phyloP scores from a whole-genome alignment of 2,797 vertebrate genomes.

The Dallia pectoralis region DNA sequence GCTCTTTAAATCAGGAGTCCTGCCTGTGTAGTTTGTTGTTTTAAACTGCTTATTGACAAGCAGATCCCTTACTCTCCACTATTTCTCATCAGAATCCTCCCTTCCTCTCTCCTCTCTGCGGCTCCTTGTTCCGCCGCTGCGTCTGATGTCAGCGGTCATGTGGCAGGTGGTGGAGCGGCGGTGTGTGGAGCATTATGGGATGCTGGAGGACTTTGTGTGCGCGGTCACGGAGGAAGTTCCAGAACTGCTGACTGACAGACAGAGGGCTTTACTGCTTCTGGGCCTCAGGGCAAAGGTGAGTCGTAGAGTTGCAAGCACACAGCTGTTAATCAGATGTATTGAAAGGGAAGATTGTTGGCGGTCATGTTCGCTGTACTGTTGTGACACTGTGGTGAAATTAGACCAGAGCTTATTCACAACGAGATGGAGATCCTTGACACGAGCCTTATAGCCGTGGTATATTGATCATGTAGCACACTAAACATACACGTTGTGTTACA shows the following conservation, averaged over 20 bases:
- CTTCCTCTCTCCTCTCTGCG: slow-evolving; percentile 52
- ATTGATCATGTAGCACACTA: no score
- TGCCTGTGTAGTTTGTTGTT: background rate
- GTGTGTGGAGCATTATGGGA: slow-evolving; percentile 53
- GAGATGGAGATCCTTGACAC: no score
- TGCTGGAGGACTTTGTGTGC: slow-evolving; percentile 62
- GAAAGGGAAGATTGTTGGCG: background rate
- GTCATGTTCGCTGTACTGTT: no score
- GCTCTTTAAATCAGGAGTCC: background rate
- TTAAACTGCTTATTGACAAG: background rate
- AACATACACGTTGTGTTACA: background rate
- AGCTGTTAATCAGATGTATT: no score
- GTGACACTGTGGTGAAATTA: no score
- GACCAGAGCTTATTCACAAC: no score
- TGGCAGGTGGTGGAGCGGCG: slow-evolving; percentile 50
- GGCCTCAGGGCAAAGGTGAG: slow-evolving; percentile 60
- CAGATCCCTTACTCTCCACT: background rate
- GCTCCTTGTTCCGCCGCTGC: slow-evolving; percentile 63
- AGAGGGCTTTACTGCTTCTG: slow-evolving; percentile 60
- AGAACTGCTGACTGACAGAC: slow-evolving; percentile 54
- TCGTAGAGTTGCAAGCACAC: no score
- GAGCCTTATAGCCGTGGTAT: background rate
- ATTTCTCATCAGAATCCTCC: slow-evolving; percentile 26
- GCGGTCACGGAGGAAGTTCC: slow-evolving; percentile 56
- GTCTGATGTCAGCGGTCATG: slow-evolving; percentile 56